Conservation (phyloP, 2,797 vertebrate genomes). For the Phoebastria nigripes region DNA sequence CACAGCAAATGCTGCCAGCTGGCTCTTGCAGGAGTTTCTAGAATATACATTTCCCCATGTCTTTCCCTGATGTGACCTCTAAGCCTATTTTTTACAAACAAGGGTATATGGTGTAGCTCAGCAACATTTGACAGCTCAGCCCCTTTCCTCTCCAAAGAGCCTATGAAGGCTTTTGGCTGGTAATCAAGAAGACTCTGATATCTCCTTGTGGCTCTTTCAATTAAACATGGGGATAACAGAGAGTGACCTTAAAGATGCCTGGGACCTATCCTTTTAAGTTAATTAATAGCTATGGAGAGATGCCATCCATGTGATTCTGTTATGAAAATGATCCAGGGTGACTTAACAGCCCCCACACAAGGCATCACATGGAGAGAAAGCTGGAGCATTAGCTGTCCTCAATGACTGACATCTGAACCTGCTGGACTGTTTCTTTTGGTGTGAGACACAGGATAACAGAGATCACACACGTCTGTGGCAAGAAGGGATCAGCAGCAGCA, state of each 20-base stretch:
- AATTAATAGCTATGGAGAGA: background rate
- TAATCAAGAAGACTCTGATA: background rate
- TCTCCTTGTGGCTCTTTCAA: background rate
- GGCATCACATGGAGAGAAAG: background rate
- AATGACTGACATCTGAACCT: background rate
- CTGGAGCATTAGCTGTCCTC: background rate
- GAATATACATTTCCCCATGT: background rate
- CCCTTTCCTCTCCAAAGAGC: background rate
- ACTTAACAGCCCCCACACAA: background rate
- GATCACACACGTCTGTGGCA: background rate
- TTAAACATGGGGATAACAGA: background rate
- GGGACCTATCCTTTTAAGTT: background rate
- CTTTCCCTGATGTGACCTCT: background rate
- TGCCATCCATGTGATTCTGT: background rate
- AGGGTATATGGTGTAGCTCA: background rate
- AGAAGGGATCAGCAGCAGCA: background rate
- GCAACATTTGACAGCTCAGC: background rate
- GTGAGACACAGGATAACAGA: background rate
- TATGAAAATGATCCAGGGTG: background rate
- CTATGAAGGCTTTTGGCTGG: background rate
- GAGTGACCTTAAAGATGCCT: background rate
- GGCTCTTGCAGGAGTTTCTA: background rate
- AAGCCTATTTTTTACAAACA: background rate
- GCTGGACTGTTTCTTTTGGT: background rate
- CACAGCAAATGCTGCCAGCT: background rate